These are phyloP conservation scores for Prionailurus viverrinus DNA, from an alignment of 2,113 vertebrate genomes.

Conservation along the genomic window DNA sequence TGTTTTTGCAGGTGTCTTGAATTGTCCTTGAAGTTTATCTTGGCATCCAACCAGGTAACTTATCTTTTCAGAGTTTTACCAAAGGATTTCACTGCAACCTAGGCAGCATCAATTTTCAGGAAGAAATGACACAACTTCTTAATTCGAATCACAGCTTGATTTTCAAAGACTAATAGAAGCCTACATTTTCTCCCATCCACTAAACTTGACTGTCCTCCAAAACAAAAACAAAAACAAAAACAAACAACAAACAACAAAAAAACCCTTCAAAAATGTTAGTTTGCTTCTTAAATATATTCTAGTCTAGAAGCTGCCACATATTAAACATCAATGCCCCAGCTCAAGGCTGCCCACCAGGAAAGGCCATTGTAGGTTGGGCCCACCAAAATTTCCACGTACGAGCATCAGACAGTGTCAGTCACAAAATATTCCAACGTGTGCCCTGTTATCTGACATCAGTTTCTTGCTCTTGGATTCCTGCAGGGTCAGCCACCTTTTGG, in stretches of 20 bases:
- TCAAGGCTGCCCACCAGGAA: constrained; percentile 93
- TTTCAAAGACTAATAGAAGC: constrained; percentile 93
- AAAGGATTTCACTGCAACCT: constrained; percentile 94
- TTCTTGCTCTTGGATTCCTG: constrained; percentile 1
- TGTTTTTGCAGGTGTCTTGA: constrained; percentile 94
- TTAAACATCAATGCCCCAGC: constrained; percentile 92
- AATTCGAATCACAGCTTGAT: constrained; percentile 91
- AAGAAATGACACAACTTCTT: constrained; percentile 6
- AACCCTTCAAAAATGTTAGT: constrained; percentile 94
- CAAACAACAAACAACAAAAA: too few species aligned
- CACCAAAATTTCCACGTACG: constrained; percentile 95
- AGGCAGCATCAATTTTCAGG: constrained; percentile 77
- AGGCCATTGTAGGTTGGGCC: constrained; percentile 91
- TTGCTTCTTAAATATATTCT: constrained; percentile 95
- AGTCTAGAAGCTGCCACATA: constrained; percentile 92
- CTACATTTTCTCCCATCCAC: constrained; percentile 94
- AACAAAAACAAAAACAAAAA: not conserved
- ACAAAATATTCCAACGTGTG: not conserved
- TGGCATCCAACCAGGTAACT: constrained; percentile 96
- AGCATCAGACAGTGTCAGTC: not conserved
- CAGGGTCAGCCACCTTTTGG: not conserved
- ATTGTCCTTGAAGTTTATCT: constrained; percentile 96
- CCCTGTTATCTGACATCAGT: not conserved
- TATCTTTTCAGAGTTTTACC: constrained; percentile 96
- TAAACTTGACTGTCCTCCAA: constrained; percentile 91